Percentiles rank a stretch among this genome's conserved stretches.
These are phyloP conservation scores for Dipodomys ordii DNA, from an alignment of 2,113 vertebrate genomes.

Conservation along the genomic window DNA sequence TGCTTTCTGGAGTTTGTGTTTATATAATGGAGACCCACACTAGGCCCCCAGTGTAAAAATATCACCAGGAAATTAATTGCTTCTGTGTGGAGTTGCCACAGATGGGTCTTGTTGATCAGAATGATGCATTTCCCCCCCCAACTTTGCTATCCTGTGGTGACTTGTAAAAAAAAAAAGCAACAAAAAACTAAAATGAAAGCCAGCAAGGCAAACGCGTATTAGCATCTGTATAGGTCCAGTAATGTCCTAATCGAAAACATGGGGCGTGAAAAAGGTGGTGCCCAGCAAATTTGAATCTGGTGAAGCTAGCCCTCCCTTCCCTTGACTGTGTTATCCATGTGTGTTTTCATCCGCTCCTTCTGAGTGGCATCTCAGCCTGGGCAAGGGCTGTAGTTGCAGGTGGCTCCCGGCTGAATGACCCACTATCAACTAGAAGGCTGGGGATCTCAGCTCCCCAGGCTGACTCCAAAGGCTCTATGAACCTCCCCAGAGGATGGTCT, in stretches of 20 bases:
- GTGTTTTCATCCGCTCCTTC: not conserved
- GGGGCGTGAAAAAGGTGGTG: conserved; percentile 32
- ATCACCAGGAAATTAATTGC: conserved; percentile 90
- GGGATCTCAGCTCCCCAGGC: conserved; percentile 11
- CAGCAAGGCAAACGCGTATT: conserved; percentile 77
- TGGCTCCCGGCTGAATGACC: conserved; percentile 74
- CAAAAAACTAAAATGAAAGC: conserved; percentile 69
- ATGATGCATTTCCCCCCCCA: conserved; percentile 75
- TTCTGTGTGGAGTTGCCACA: conserved; percentile 87
- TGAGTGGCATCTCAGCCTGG: conserved; percentile 59
- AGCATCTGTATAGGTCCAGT: conserved; percentile 66
- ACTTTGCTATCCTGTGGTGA: conserved; percentile 79
- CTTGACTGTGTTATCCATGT: too few relatives aligned
- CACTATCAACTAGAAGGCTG: conserved; percentile 58
- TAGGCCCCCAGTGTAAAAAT: conserved; percentile 88
- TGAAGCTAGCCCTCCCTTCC: not conserved
- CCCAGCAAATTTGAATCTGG: conserved; percentile 3
- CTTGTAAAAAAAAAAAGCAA: conserved; percentile 19
- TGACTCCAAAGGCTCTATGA: conserved; percentile 73
- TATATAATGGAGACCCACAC: conserved; percentile 85
- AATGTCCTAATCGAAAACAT: conserved; percentile 44
- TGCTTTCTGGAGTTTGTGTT: conserved; percentile 89
- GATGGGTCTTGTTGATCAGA: conserved; percentile 82
- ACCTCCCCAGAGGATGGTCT: conserved; percentile 74
- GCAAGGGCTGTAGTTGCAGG: conserved; percentile 61